A percentile compares a stretch with the other conserved stretches of the same genome.
phyloP scores from a whole-genome alignment of 2,888 invertebrate genomes.

The Seira ritae region DNA sequence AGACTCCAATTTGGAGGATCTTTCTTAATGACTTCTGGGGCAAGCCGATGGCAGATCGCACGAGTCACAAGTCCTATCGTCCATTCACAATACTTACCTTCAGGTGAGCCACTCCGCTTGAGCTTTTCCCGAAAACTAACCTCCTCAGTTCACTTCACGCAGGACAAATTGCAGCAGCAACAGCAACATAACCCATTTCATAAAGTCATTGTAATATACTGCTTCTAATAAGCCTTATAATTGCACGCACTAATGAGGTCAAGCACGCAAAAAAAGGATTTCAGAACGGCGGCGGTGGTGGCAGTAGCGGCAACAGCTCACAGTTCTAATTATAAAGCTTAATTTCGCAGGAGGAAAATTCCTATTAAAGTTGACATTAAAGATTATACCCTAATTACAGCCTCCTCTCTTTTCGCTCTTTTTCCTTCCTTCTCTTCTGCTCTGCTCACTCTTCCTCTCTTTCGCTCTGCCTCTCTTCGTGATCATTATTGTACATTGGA shows the following conservation, averaged over 20 bases:
- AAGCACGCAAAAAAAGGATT: slow-evolving; percentile 12
- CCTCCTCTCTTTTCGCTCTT: background rate
- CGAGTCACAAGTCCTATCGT: slow-evolving; percentile 91
- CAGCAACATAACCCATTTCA: background rate
- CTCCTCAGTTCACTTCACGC: too few relatives aligned
- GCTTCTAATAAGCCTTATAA: slow-evolving; percentile 16
- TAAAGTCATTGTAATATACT: background rate
- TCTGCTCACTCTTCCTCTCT: slow-evolving; percentile 16
- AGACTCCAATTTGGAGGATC: slow-evolving; percentile 80
- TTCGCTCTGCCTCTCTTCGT: slow-evolving; percentile 5
- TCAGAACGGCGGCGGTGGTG: slow-evolving; percentile 25
- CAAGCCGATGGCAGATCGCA: slow-evolving; percentile 87
- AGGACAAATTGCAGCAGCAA: too few relatives aligned
- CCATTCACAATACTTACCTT: slow-evolving; percentile 89
- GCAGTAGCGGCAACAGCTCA: background rate
- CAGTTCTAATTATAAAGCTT: slow-evolving; percentile 19
- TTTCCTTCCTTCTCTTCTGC: background rate
- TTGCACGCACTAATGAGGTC: slow-evolving; percentile 20
- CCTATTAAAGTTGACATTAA: slow-evolving; percentile 24
- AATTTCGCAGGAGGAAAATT: slow-evolving; percentile 4
- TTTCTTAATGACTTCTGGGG: slow-evolving; percentile 93
- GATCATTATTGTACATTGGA: slow-evolving; percentile 23
- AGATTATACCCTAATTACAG: slow-evolving; percentile 19
- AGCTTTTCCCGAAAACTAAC: background rate
- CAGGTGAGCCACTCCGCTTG: slow-evolving; percentile 81